These are phyloP conservation scores for Leptobrachium ailaonicum DNA, from an alignment of 2,113 vertebrate genomes.

Conservation along the genomic window DNA sequence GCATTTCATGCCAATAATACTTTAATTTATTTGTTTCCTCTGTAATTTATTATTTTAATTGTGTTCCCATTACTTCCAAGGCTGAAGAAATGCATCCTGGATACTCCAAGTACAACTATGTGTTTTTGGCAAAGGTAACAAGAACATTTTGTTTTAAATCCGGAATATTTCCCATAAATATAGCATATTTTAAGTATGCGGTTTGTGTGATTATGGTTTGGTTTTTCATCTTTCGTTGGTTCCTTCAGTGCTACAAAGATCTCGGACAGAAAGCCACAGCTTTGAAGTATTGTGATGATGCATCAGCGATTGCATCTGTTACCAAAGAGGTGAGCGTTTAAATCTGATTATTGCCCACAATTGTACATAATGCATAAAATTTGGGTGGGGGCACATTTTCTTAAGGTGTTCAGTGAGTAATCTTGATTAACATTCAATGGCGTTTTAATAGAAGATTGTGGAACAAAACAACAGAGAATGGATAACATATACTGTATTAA, in stretches of 20 bases:
- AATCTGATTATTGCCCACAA: neutral
- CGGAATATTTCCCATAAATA: constrained; percentile 27
- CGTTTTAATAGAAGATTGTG: too few species aligned
- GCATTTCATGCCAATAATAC: neutral
- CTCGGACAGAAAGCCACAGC: constrained; percentile 75
- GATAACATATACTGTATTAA: too few species aligned
- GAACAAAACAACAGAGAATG: too few species aligned
- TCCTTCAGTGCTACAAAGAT: constrained; percentile 84
- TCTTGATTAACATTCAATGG: too few species aligned
- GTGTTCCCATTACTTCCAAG: constrained; percentile 65
- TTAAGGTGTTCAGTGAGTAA: too few species aligned
- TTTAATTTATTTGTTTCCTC: neutral
- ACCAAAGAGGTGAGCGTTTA: constrained; percentile 81
- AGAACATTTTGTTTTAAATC: constrained; percentile 37
- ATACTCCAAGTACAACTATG: constrained; percentile 90
- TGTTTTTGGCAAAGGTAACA: constrained; percentile 90
- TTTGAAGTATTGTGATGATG: constrained; percentile 79
- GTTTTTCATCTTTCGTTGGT: neutral
- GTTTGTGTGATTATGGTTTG: neutral
- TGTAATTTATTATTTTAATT: constrained; percentile 51
- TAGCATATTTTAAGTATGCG: neutral
- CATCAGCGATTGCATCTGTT: constrained; percentile 66
- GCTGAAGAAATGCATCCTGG: constrained; percentile 85
- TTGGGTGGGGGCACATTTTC: too few species aligned
- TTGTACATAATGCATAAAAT: too few species aligned